A percentile compares a stretch with the other conserved stretches of the same genome.
phyloP scores from a whole-genome alignment of 2,888 invertebrate genomes.

The Rhagonycha lutea region DNA sequence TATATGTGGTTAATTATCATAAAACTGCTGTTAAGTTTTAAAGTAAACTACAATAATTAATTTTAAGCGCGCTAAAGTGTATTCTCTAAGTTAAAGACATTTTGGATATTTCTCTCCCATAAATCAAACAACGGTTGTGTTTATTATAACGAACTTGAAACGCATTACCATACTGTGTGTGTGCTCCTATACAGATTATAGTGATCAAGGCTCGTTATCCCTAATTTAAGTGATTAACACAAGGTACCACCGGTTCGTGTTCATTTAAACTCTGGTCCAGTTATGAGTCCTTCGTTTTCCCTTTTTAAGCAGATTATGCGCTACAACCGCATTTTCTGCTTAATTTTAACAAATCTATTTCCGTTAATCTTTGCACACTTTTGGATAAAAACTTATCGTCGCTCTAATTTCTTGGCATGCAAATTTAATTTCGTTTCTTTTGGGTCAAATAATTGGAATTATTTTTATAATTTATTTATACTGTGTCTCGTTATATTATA shows the following conservation, averaged over 20 bases:
- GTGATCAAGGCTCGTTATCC: conserved; percentile 39
- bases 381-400: not conserved
- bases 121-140: conserved; percentile 21
- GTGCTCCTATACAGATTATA: conserved; percentile 34
- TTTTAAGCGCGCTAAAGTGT: not conserved
- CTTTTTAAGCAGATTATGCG: conserved; percentile 22
- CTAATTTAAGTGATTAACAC: conserved; percentile 39
- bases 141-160: conserved; percentile 20
- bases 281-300: conserved; percentile 14
- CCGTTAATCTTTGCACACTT: not conserved
- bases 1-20: not conserved
- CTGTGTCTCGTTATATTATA: too few species aligned
- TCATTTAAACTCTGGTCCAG: not conserved
- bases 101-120: not conserved
- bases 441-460: not conserved
- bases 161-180: conserved; percentile 38
- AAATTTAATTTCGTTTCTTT: not conserved
- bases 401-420: not conserved
- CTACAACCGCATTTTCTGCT: conserved; percentile 11
- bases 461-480: not conserved
- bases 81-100: not conserved
- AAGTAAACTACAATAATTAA: not conserved
- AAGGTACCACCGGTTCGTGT: conserved; percentile 27
- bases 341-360: conserved; percentile 16
- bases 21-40: not conserved